A percentile compares a stretch with the other conserved stretches of the same genome.
phyloP scores from a whole-genome alignment of 2,888 invertebrate genomes.

The Andrena bucephala region DNA sequence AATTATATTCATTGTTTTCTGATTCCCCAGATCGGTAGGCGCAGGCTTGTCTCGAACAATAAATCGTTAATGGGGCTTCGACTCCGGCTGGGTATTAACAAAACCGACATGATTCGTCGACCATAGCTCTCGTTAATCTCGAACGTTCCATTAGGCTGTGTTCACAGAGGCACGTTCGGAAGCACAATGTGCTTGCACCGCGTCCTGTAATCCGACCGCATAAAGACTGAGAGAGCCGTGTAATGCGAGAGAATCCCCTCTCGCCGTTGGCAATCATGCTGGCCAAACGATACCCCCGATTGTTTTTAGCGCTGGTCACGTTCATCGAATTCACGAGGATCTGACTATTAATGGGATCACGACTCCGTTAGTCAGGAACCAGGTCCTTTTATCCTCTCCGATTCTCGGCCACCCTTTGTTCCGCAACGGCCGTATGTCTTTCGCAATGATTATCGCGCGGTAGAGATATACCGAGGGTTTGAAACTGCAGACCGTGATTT shows the following conservation, averaged over 20 bases:
- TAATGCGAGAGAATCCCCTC: slow-evolving; percentile 43
- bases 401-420: not conserved
- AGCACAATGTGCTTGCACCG: slow-evolving; percentile 35
- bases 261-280: slow-evolving; percentile 16
- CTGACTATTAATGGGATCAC: not conserved
- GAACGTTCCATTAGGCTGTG: slow-evolving; percentile 61
- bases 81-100: slow-evolving; percentile 37
- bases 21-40: not conserved
- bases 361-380: not conserved
- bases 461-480: not conserved
- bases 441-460: not conserved
- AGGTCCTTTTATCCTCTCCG: not conserved
- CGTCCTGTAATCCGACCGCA: slow-evolving; percentile 57
- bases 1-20: not conserved
- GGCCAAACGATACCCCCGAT: slow-evolving; percentile 29
- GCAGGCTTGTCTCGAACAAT: slow-evolving; percentile 14
- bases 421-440: not conserved
- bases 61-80: slow-evolving; percentile 46
- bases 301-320: slow-evolving; percentile 40
- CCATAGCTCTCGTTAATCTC: slow-evolving; percentile 56
- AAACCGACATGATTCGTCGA: slow-evolving; percentile 43
- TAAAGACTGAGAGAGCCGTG: slow-evolving; percentile 54
- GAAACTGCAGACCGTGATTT: not conserved
- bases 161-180: slow-evolving; percentile 48
- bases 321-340: slow-evolving; percentile 1